Percentiles rank a stretch among this genome's conserved stretches.
Evolutionary conservation across 1,140 invertebrate genomes (phyloP).

Genomic region (Cyclargus thomasi): DNA sequence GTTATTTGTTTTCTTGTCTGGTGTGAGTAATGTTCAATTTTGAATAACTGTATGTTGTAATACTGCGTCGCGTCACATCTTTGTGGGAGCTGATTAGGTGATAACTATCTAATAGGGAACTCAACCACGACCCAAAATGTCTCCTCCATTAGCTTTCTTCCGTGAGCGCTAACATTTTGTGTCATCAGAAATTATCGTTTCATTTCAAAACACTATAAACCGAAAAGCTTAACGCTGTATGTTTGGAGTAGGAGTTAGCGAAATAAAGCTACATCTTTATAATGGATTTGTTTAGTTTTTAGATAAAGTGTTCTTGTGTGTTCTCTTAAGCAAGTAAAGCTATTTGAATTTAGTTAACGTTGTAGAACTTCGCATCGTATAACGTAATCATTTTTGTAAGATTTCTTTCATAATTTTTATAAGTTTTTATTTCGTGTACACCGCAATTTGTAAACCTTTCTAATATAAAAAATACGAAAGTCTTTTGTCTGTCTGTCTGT

Average conservation of each 20-base stretch:
- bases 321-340: not conserved
- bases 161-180: slow-evolving; percentile 5
- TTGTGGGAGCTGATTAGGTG: too few relatives aligned
- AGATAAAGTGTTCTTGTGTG: slow-evolving; percentile 3
- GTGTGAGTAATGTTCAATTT: too few relatives aligned
- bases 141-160: not conserved
- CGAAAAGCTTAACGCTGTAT: slow-evolving; percentile 21
- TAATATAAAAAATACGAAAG: too few relatives aligned
- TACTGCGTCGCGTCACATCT: too few relatives aligned
- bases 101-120: not conserved
- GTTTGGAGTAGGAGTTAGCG: slow-evolving; percentile 15
- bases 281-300: slow-evolving; percentile 19
- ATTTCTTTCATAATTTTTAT: too few relatives aligned
- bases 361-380: not conserved
- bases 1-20: too few relatives aligned
- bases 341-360: not conserved
- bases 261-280: slow-evolving; percentile 16
- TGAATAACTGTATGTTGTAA: too few relatives aligned
- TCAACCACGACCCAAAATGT: not conserved
- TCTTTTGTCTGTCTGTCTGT: too few relatives aligned
- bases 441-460: too few relatives aligned
- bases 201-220: slow-evolving; percentile 16
- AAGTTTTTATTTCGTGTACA: too few relatives aligned
- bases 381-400: not conserved
- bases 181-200: slow-evolving; percentile 22